Percentiles rank a stretch among this genome's conserved stretches.
Evolutionary conservation across 2,888 invertebrate species (phyloP).

Genomic region (Dione vanillae): DNA sequence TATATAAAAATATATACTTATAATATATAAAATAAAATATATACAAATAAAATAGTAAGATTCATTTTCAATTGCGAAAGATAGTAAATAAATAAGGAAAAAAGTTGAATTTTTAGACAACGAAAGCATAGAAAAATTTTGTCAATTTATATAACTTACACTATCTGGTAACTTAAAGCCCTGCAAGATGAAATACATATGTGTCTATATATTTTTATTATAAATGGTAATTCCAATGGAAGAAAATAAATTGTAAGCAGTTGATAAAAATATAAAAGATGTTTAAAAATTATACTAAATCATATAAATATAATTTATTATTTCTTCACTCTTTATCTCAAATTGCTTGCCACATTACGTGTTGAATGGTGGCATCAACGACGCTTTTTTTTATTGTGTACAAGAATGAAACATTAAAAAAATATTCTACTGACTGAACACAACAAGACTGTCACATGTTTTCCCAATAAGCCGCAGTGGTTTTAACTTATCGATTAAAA

Average conservation of each 20-base stretch:
- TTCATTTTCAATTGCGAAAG: not conserved
- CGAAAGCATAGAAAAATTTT: slow-evolving; percentile 35
- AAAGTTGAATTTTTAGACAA: slow-evolving; percentile 6
- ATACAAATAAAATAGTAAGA: not conserved
- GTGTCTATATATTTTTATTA: slow-evolving; percentile 14
- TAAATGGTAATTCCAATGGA: not conserved
- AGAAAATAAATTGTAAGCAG: not conserved
- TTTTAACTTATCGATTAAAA: no score
- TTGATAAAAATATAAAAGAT: no score
- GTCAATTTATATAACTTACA: slow-evolving; percentile 60
- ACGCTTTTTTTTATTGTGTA: no score
- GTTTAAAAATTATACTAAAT: no score
- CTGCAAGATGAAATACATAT: slow-evolving; percentile 59
- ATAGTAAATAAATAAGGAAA: not conserved
- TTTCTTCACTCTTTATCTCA: no score
- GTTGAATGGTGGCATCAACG: no score
- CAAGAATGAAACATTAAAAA: no score
- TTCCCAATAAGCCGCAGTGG: no score
- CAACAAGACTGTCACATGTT: no score
- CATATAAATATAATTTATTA: no score
- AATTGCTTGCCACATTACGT: no score
- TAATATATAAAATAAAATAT: not conserved
- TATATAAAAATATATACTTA: not conserved
- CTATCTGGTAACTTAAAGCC: slow-evolving; percentile 56
- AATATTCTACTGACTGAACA: no score